Conservation (phyloP, 1,140 invertebrate species). For the Hyles euphorbiae region DNA sequence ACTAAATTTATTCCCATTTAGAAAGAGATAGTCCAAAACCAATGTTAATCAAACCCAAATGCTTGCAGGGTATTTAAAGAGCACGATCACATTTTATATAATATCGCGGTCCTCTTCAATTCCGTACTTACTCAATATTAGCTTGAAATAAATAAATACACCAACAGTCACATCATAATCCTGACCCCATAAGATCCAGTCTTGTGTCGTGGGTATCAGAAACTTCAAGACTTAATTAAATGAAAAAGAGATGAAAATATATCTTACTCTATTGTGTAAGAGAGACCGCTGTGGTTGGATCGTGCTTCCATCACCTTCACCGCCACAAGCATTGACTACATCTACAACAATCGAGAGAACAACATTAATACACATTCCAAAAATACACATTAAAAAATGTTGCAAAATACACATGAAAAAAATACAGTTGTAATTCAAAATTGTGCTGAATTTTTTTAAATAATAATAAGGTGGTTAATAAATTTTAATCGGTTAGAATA, state of each 20-base stretch:
- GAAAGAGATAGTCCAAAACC: neutral
- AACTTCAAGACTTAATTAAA: neutral
- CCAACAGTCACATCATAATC: too few species aligned
- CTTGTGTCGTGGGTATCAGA: too few species aligned
- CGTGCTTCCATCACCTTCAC: slow-evolving; percentile 78
- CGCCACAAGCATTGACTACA: slow-evolving; percentile 88
- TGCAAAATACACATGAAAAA: too few species aligned
- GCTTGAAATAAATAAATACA: too few species aligned
- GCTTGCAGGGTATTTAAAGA: slow-evolving; percentile 19
- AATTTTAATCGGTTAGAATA: too few species aligned
- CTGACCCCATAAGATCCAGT: too few species aligned
- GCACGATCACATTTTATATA: slow-evolving; percentile 21
- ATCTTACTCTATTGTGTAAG: slow-evolving; percentile 75
- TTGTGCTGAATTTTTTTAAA: neutral
- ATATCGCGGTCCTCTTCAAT: slow-evolving; percentile 28
- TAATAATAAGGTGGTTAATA: neutral
- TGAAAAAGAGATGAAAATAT: slow-evolving; percentile 26
- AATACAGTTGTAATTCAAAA: too few species aligned
- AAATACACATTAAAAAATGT: neutral
- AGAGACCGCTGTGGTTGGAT: slow-evolving; percentile 75
- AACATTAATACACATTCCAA: slow-evolving; percentile 38
- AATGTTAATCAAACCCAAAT: slow-evolving; percentile 9
- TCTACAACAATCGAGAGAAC: slow-evolving; percentile 80
- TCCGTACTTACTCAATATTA: slow-evolving; percentile 1
- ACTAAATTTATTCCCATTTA: too few species aligned